Evolutionary conservation across 2,888 invertebrate species (phyloP).

Genomic region (Protula sp.): DNA sequence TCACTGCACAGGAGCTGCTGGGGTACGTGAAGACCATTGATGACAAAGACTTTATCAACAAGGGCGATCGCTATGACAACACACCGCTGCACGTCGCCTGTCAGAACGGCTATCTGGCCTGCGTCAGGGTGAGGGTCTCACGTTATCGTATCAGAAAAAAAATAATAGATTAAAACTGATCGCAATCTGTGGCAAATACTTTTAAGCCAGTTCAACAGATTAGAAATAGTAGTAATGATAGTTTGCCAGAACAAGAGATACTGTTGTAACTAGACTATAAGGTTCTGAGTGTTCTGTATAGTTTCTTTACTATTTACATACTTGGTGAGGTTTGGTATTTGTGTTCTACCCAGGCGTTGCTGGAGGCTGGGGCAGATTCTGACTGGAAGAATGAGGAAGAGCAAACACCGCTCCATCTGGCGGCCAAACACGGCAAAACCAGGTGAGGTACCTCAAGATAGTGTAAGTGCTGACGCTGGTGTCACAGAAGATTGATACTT

Average conservation of each 20-base stretch:
- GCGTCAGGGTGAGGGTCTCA: slow-evolving; percentile 35
- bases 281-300: too few relatives aligned
- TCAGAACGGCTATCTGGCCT: slow-evolving; percentile 44
- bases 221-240: too few relatives aligned
- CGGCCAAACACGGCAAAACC: slow-evolving; percentile 50
- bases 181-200: too few relatives aligned
- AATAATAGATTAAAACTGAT: background rate
- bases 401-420: slow-evolving; percentile 54
- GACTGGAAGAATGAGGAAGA: slow-evolving; percentile 54
- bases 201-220: too few relatives aligned
- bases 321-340: background rate
- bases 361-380: slow-evolving; percentile 50
- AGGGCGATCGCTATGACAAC: slow-evolving; percentile 54
- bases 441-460: slow-evolving; percentile 37
- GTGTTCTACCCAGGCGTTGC: slow-evolving; percentile 31
- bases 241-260: too few relatives aligned
- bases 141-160: background rate
- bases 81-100: slow-evolving; percentile 56
- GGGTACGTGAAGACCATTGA: slow-evolving; percentile 19
- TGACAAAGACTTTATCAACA: background rate
- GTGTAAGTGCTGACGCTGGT: background rate
- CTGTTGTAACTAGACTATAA: too few relatives aligned
- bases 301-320: background rate
- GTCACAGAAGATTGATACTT: too few relatives aligned
- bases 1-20: slow-evolving; percentile 48